Percentiles rank a stretch among this genome's conserved stretches.
Conservation (phyloP, 2,113 vertebrate species). For the Speoplatyrhinus poulsoni region DNA sequence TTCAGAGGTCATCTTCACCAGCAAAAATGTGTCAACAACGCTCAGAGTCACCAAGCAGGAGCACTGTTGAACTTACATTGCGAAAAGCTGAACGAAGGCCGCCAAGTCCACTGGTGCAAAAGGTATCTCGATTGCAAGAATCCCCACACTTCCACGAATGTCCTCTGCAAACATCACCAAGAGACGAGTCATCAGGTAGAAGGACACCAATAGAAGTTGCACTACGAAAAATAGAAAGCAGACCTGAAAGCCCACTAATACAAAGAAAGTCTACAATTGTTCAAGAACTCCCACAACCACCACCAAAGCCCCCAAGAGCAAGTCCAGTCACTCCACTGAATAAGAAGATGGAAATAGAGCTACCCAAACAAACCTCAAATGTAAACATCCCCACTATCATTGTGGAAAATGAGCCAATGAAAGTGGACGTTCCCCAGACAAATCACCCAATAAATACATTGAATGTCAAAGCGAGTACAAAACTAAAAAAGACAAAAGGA, state of each 20-base stretch:
- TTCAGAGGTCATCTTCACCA: constrained; percentile 67
- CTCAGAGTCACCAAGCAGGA: constrained; percentile 64
- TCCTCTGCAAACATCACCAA: constrained; percentile 32
- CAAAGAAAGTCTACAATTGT: constrained; percentile 51
- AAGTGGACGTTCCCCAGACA: constrained; percentile 52
- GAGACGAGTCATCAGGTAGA: constrained; percentile 58
- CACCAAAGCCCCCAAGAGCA: constrained; percentile 55
- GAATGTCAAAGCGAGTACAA: constrained; percentile 73
- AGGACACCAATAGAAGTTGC: constrained; percentile 66
- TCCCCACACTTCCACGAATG: constrained; percentile 46
- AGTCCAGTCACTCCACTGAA: constrained; percentile 51
- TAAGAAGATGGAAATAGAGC: constrained; percentile 68
- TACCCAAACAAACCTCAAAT: constrained; percentile 38
- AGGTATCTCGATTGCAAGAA: constrained; percentile 69
- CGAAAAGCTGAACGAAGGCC: constrained; percentile 74
- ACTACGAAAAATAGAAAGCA: constrained; percentile 69
- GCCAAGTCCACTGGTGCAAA: constrained; percentile 75
- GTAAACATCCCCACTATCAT: constrained; percentile 74
- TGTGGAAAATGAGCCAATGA: constrained; percentile 76
- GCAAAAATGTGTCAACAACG: constrained; percentile 58
- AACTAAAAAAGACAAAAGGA: constrained; percentile 80
- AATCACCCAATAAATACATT: constrained; percentile 67
- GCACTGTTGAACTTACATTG: constrained; percentile 64
- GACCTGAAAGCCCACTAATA: constrained; percentile 75
- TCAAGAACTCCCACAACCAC: constrained; percentile 57